Evolutionary conservation across 2,888 invertebrate genomes (phyloP), one percentile per base, ranked within the genome.

Genomic region (Meganola albula): DNA sequence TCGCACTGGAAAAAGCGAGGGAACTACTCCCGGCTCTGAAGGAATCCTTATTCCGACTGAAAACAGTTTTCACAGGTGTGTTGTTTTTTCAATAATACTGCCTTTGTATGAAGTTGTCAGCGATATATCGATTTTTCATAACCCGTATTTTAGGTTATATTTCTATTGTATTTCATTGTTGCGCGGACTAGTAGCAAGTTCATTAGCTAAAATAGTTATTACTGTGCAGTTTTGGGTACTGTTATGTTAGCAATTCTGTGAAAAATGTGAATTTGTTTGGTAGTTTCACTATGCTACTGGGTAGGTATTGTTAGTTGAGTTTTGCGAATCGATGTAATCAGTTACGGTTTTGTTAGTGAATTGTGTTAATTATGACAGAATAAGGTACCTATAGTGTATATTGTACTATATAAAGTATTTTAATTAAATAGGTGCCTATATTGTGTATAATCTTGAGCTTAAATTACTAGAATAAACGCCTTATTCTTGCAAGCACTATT

Each of bases 61-160:
- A 59, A 77, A 70, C 51, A 65, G 70, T 50, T 77, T 80, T 62
- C 77, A 78, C 72, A 80, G 79, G 84, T 83, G 55, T 67, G 68
- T 66, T 64, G 63, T 60, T 56, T 51, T 49, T 51, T 53, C 48
- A 53, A 53, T 63, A 57, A 60, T 49, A 53, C 57, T 52, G 51
- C 50, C 40, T 57, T 74, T 72, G 59, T 60, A 56, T 56, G 59
- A 68, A 68, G 40, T 42, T 52, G 60, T 63, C 58, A 50, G 53
- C 42, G 43, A 34, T 42, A 40, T 84, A 85, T 85, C 67, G 85
- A 85, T 85, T 85, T 85, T 85, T 75, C 74, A 40, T 63, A 58
- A 59, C 56, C 66, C 55, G 57, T 73, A 70, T 73, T 72, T 75
- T 74, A 78, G 80, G 82, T 84, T 83, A 83, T 74, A 72, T 72